Base-by-base conservation (phyloP, 2,888 invertebrate species). In the Glomeris marginata region DNA sequence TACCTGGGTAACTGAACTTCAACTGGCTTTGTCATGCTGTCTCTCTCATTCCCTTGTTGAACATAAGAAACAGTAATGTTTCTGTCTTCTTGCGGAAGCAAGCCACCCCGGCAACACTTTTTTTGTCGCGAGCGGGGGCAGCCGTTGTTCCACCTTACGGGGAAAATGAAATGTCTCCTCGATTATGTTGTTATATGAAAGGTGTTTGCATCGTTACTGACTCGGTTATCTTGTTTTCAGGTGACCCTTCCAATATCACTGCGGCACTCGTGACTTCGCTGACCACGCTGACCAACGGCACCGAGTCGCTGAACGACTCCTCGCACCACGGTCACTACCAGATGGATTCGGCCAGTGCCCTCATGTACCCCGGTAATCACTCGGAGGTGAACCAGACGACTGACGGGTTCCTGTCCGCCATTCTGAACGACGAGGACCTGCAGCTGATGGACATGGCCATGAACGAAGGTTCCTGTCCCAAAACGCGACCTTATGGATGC, bases 401-500 rank as follows among this genome's bases (percentile, higher is more conserved):
- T 43, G 90, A 90, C 60, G 86, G 86, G 41, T 84, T 88, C 62
- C 77, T 90, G 37, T 86, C 86, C 55, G 85, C 86, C 1, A 82
- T 88, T 55, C 73, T 90, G 47, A 85, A 85, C 63, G 88, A 88
- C 58, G 88, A 88, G 62, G 87, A 87, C 62, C 71, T 88, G 35
- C 87, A 87, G 63, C 74, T 88, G 45, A 86, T 90, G 86, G 87
- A 88, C 60, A 86, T 88, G 84, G 84, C 84, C 40, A 81, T 84
- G 76, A 83, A 81, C 61, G 86, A 86, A 69, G 83, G 86, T 85
- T 40, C 40, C 40, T 15, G 15, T 40, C 40, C 15, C 18, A 40
- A 40, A 40, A 15, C 18, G 15, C 10, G 8, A 6, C 6, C 40
- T 6, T n/a, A 40, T 15, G n/a, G n/a, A 8, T 8, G 40, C 8